These are phyloP conservation scores for Eulemur rufifrons DNA, from an alignment of 2,113 vertebrate species.

Conservation along the genomic window DNA sequence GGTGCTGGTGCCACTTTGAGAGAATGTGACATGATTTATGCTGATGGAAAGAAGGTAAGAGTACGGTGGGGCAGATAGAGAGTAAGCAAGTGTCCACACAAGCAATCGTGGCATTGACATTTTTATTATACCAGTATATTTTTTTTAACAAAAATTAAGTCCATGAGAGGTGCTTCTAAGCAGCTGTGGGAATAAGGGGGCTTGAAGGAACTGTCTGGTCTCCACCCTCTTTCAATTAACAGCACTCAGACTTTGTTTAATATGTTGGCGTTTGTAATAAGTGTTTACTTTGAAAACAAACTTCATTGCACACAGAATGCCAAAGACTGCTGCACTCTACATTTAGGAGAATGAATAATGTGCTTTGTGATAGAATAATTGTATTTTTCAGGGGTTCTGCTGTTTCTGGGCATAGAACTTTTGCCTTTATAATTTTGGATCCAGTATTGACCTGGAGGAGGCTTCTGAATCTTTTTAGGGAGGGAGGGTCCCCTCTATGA, in stretches of 20 bases:
- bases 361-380: background rate
- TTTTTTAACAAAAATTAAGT: background rate
- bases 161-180: background rate
- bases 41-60: background rate
- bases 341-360: background rate
- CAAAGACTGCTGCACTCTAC: background rate
- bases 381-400: background rate
- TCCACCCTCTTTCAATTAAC: background rate
- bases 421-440: background rate
- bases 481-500: background rate
- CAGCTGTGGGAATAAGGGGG: background rate
- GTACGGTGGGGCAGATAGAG: rapidly evolving
- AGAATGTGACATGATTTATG: background rate
- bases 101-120: background rate
- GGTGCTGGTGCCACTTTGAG: background rate
- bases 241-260: background rate
- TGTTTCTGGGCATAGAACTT: background rate
- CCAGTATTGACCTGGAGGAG: background rate
- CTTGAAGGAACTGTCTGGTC: background rate
- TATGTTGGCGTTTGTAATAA: background rate
- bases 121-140: background rate
- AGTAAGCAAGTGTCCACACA: background rate
- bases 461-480: background rate
- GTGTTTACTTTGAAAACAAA: background rate
- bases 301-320: background rate